These are phyloP conservation scores for Misgurnus anguillicaudatus DNA, from an alignment of 2,113 vertebrate genomes.

Conservation along the genomic window DNA sequence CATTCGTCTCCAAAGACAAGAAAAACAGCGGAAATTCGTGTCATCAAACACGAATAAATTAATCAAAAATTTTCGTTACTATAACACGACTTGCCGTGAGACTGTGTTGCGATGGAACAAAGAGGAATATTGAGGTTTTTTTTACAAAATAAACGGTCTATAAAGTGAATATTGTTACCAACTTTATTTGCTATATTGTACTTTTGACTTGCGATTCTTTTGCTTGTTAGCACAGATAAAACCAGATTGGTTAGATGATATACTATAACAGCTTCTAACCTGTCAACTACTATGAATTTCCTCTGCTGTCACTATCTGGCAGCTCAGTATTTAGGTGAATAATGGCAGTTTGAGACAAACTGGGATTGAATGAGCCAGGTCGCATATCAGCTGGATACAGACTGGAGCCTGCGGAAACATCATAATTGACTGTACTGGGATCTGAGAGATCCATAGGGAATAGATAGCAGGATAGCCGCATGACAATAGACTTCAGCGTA, in stretches of 20 bases:
- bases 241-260: constrained; percentile 1
- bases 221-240: background rate
- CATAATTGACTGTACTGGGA: constrained; percentile 46
- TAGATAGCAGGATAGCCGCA: constrained; percentile 12
- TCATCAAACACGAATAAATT: too few relatives aligned
- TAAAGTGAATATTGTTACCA: too few relatives aligned
- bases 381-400: constrained; percentile 30
- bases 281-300: constrained; percentile 1
- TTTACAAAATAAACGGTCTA: background rate
- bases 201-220: background rate
- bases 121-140: background rate
- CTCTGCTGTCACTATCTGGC: background rate
- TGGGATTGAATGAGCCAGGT: constrained; percentile 15
- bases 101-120: too few relatives aligned
- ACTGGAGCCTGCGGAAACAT: constrained; percentile 20
- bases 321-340: constrained; percentile 21
- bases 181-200: background rate
- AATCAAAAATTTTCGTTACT: too few relatives aligned
- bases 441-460: constrained; percentile 15
- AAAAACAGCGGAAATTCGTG: too few relatives aligned
- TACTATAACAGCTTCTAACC: background rate
- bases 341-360: constrained; percentile 32
- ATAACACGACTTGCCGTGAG: too few relatives aligned
- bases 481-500: constrained; percentile 36
- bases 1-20: too few relatives aligned